These are phyloP conservation scores for Atta cephalotes DNA, from an alignment of 1,140 invertebrate genomes.

Conservation along the genomic window DNA sequence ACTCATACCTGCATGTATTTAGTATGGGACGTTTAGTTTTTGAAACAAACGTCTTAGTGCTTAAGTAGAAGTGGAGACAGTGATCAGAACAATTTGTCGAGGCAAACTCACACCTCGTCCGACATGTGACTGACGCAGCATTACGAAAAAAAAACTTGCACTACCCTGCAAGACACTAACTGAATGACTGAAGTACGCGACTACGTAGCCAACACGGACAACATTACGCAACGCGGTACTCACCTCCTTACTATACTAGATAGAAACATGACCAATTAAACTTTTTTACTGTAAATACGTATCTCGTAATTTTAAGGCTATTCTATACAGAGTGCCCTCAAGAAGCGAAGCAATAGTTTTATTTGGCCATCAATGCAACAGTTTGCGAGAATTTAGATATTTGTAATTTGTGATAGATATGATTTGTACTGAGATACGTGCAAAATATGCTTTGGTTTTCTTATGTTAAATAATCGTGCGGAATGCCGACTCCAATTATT, in stretches of 20 bases:
- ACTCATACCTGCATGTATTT: slow-evolving; percentile 68
- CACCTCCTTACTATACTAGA: slow-evolving; percentile 79
- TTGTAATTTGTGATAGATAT: slow-evolving; percentile 6
- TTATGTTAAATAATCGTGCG: slow-evolving; percentile 14
- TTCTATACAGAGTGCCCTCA: slow-evolving; percentile 83
- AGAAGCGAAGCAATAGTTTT: slow-evolving; percentile 60
- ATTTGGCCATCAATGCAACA: slow-evolving; percentile 20
- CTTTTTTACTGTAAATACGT: slow-evolving; percentile 86
- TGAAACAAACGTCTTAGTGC: slow-evolving; percentile 69
- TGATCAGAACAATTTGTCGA: slow-evolving; percentile 70
- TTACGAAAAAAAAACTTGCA: slow-evolving; percentile 70
- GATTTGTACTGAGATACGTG: slow-evolving; percentile 8
- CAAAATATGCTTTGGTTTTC: slow-evolving; percentile 8
- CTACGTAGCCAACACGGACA: slow-evolving; percentile 81
- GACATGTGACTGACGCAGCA: slow-evolving; percentile 82
- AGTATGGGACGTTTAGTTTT: slow-evolving; percentile 71
- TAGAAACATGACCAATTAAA: slow-evolving; percentile 85
- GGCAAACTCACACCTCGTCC: slow-evolving; percentile 77
- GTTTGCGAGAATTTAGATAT: slow-evolving; percentile 4
- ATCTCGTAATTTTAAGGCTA: slow-evolving; percentile 84
- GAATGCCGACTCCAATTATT: slow-evolving; percentile 2
- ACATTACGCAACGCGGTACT: slow-evolving; percentile 82
- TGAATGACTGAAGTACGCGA: slow-evolving; percentile 82
- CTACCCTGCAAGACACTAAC: slow-evolving; percentile 80
- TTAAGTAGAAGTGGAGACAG: slow-evolving; percentile 75